phyloP scores from a whole-genome alignment of 2,113 vertebrate genomes.

The Corythornis vintsioides region DNA sequence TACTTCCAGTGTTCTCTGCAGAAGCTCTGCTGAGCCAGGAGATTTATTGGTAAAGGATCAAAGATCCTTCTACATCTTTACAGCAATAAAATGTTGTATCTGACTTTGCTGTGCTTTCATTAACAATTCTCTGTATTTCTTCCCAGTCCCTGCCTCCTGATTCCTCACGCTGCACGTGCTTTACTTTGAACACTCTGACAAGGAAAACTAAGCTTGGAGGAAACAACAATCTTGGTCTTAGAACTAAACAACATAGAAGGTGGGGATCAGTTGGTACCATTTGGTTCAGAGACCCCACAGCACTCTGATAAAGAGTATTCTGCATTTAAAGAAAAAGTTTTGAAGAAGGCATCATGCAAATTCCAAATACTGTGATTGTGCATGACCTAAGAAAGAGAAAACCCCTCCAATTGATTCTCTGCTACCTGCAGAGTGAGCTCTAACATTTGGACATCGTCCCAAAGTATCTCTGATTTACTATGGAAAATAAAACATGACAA shows the following conservation, averaged over 20 bases:
- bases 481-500: not conserved
- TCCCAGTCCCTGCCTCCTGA: not conserved
- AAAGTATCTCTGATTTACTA: not conserved
- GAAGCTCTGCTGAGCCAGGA: not conserved
- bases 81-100: not conserved
- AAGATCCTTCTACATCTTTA: not conserved
- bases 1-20: not conserved
- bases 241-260: not conserved
- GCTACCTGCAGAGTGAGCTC: not conserved
- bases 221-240: not conserved
- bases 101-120: not conserved
- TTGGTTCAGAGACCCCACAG: not conserved
- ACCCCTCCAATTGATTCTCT: not conserved
- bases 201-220: not conserved
- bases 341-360: not conserved
- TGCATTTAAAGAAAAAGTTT: not conserved
- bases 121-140: not conserved
- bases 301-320: not conserved
- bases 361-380: not conserved
- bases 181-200: not conserved
- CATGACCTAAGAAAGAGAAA: not conserved
- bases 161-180: not conserved
- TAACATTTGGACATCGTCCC: not conserved
- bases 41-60: not conserved
- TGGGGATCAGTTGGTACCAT: not conserved